Conservation (phyloP, 1,140 invertebrate genomes). For the Drosophila navojoa region DNA sequence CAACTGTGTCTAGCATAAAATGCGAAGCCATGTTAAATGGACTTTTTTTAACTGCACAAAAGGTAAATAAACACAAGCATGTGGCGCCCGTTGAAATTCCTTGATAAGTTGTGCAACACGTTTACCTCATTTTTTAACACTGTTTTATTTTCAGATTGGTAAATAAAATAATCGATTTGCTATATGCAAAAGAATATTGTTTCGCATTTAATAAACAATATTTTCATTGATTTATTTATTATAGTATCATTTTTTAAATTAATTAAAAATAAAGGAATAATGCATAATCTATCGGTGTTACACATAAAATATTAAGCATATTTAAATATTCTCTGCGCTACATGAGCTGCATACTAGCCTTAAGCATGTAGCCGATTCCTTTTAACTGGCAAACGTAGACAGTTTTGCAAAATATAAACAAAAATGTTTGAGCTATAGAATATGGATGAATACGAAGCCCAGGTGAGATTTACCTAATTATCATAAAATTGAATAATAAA, state of each 20-base stretch:
- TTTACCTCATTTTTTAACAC: constrained; percentile 13
- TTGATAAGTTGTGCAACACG: constrained; percentile 27
- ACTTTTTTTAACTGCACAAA: constrained; percentile 27
- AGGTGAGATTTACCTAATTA: constrained; percentile 40
- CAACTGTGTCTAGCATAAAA: constrained; percentile 19
- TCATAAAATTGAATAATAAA: neutral
- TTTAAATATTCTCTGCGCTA: too few relatives aligned
- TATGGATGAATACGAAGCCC: constrained; percentile 73
- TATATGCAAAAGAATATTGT: neutral
- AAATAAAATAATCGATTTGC: neutral
- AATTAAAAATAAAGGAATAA: neutral
- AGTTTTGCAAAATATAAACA: constrained; percentile 28
- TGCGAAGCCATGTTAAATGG: constrained; percentile 26
- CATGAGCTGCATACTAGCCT: constrained; percentile 12
- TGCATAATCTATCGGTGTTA: too few relatives aligned
- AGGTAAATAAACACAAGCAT: constrained; percentile 31
- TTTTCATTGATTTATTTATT: neutral
- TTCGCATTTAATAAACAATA: neutral
- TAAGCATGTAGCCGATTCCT: constrained; percentile 4
- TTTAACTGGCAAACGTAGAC: constrained; percentile 11
- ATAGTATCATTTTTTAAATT: neutral
- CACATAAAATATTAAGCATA: too few relatives aligned
- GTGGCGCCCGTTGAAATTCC: constrained; percentile 27
- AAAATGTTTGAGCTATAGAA: constrained; percentile 4
- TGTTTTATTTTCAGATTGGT: neutral